phyloP scores from a whole-genome alignment of 2,888 invertebrate species.

The Polydrusus pterygomalis region DNA sequence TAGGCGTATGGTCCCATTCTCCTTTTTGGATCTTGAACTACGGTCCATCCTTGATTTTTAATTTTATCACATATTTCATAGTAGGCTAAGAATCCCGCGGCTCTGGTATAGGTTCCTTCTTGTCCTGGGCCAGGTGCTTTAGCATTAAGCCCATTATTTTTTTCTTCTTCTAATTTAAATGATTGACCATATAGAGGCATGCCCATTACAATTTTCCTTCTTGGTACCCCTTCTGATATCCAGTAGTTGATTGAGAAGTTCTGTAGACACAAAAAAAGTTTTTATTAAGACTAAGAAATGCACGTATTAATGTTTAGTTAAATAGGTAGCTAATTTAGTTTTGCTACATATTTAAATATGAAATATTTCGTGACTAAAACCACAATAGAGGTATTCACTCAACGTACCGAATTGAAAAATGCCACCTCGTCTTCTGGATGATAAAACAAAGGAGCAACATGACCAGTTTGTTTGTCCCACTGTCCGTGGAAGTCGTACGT shows the following conservation, averaged over 20 bases:
- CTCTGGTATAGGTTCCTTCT: constrained; percentile 89
- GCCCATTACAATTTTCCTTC: constrained; percentile 89
- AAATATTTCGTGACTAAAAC: constrained; percentile 22
- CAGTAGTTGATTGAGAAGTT: constrained; percentile 93
- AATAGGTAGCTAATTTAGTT: too few relatives aligned
- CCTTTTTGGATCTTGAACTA: constrained; percentile 84
- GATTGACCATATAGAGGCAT: constrained; percentile 93
- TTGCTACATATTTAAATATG: too few relatives aligned
- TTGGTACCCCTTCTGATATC: constrained; percentile 88
- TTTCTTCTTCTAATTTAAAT: constrained; percentile 80
- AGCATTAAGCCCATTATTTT: constrained; percentile 81
- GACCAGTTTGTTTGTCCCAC: constrained; percentile 94
- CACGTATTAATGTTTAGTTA: too few relatives aligned
- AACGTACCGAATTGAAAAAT: constrained; percentile 85
- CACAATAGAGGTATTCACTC: constrained; percentile 2
- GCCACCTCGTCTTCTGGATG: constrained; percentile 88
- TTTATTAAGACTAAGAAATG: not conserved
- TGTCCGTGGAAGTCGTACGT: constrained; percentile 94
- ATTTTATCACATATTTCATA: constrained; percentile 94
- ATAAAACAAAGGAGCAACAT: constrained; percentile 88
- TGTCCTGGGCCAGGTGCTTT: constrained; percentile 86
- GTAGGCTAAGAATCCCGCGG: constrained; percentile 90
- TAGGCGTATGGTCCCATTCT: constrained; percentile 93
- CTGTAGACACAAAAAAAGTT: constrained; percentile 68
- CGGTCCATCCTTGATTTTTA: constrained; percentile 84